Conservation (phyloP, 2,113 vertebrate species). For the Diphyllodes magnificus region DNA sequence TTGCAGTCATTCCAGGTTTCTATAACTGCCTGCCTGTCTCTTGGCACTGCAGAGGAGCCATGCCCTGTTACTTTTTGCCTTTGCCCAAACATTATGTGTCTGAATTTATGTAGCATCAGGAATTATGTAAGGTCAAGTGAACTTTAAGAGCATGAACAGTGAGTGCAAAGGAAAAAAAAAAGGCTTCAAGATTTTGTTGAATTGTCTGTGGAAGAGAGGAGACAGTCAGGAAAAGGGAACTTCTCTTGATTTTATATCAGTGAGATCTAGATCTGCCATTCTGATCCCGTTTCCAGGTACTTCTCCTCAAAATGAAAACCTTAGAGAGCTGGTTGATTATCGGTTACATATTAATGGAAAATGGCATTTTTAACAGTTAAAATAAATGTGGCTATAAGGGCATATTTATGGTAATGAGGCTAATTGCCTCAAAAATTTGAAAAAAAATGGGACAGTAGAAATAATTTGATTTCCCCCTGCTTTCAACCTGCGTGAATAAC, state of each 20-base stretch:
- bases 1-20: background rate
- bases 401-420: background rate
- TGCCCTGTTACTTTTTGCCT: background rate
- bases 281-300: background rate
- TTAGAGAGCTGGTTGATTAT: background rate
- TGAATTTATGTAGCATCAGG: background rate
- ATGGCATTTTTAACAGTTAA: background rate
- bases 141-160: background rate
- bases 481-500: background rate
- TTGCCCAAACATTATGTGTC: background rate
- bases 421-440: background rate
- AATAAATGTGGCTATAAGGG: background rate
- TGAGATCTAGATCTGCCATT: background rate
- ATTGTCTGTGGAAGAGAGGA: background rate
- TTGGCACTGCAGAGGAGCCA: background rate
- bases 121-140: background rate
- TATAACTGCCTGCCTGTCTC: background rate
- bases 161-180: background rate
- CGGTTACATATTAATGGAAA: background rate
- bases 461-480: background rate
- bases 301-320: background rate
- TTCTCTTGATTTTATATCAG: background rate
- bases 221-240: background rate
- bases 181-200: background rate
- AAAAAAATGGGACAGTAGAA: background rate